These are phyloP conservation scores for Hystrix brachyura DNA, from an alignment of 2,113 vertebrate species.

Conservation along the genomic window DNA sequence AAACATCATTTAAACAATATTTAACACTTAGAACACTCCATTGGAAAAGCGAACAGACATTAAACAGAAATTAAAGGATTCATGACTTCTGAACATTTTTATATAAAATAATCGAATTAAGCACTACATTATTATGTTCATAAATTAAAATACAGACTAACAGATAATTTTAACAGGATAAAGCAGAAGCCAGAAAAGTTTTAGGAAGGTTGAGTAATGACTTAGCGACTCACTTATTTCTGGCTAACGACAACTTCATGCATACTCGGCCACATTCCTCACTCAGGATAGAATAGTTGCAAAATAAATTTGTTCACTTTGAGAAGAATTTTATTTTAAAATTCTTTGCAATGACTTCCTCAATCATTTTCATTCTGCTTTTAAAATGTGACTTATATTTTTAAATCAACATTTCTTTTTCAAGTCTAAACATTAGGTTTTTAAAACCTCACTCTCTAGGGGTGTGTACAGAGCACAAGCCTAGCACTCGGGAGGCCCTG, in stretches of 20 bases:
- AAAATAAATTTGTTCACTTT: conserved; percentile 46
- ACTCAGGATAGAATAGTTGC: background rate
- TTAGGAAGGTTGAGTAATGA: background rate
- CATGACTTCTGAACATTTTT: conserved; percentile 28
- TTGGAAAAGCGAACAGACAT: conserved; percentile 30
- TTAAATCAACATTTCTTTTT: conserved; percentile 22
- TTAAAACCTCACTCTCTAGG: background rate
- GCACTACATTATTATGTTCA: background rate
- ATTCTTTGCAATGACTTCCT: background rate
- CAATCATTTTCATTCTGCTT: background rate
- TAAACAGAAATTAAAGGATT: conserved; percentile 52
- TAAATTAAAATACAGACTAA: conserved; percentile 27
- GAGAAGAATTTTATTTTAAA: conserved; percentile 43
- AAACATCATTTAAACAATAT: conserved; percentile 33
- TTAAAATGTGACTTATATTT: background rate
- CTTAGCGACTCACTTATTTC: background rate
- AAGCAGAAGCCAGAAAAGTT: conserved; percentile 26
- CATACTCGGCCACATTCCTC: background rate
- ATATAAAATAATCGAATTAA: conserved; percentile 25
- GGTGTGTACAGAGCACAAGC: background rate
- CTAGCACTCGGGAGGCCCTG: background rate
- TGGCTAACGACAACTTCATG: background rate
- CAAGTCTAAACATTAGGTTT: background rate
- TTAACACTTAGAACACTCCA: background rate
- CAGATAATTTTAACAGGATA: background rate